These are phyloP conservation scores for Laothoe populi DNA, from an alignment of 2,888 invertebrate genomes.

Conservation along the genomic window DNA sequence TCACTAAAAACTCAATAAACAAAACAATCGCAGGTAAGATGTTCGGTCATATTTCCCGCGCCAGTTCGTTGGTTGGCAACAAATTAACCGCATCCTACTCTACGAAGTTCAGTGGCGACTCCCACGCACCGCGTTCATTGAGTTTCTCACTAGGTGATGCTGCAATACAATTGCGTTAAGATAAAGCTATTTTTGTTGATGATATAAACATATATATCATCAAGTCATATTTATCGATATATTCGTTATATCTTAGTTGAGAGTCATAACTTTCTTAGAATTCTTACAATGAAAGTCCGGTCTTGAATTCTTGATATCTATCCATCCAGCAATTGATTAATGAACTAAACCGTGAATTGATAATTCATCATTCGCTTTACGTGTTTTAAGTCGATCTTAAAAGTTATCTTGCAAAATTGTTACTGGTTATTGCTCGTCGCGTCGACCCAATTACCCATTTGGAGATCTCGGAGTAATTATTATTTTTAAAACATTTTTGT, in stretches of 20 bases:
- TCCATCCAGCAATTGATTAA: constrained; percentile 1
- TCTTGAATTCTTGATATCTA: neutral
- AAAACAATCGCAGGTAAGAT: neutral
- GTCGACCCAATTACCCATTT: neutral
- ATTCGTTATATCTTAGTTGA: neutral
- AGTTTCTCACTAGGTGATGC: constrained; percentile 53
- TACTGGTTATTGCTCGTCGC: too few species aligned
- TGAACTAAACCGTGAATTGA: too few species aligned
- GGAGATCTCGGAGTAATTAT: too few species aligned
- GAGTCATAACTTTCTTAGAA: constrained; percentile 1
- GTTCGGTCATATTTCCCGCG: neutral
- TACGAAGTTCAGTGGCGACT: constrained; percentile 74
- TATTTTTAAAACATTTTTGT: too few species aligned
- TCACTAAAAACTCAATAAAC: neutral
- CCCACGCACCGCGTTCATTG: constrained; percentile 67
- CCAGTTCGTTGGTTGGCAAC: constrained; percentile 51
- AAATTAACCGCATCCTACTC: constrained; percentile 77
- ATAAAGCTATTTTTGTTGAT: constrained; percentile 57
- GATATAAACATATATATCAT: constrained; percentile 10
- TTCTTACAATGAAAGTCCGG: neutral
- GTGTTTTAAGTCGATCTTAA: neutral
- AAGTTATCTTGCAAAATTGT: neutral
- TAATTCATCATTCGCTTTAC: neutral
- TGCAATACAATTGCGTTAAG: constrained; percentile 44
- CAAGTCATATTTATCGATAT: constrained; percentile 21